These are phyloP conservation scores for Orgyia antiqua DNA, from an alignment of 2,888 invertebrate species.

Conservation along the genomic window DNA sequence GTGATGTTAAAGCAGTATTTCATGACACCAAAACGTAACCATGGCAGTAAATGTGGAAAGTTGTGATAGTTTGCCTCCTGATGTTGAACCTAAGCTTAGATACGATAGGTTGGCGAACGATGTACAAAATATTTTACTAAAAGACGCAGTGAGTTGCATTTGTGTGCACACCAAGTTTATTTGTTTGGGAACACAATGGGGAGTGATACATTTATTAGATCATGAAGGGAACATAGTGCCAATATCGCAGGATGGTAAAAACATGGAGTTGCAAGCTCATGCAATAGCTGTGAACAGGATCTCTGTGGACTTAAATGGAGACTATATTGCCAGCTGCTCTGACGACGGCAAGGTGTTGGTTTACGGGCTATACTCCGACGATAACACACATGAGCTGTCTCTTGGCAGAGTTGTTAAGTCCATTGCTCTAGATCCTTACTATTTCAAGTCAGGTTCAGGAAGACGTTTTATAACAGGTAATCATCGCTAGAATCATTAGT, in stretches of 20 bases:
- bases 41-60: constrained; percentile 67
- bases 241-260: constrained; percentile 76
- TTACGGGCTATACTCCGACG: constrained; percentile 90
- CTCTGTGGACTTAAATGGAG: constrained; percentile 95
- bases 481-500: neutral
- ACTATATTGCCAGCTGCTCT: constrained; percentile 94
- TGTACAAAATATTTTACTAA: constrained; percentile 88
- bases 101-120: constrained; percentile 94
- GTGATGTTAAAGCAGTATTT: constrained; percentile 10
- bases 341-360: constrained; percentile 93
- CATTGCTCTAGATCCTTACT: constrained; percentile 90
- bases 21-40: constrained; percentile 11
- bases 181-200: constrained; percentile 95
- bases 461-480: constrained; percentile 87
- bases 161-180: constrained; percentile 97
- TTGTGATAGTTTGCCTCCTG: constrained; percentile 63
- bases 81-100: constrained; percentile 91
- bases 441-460: constrained; percentile 85
- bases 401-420: constrained; percentile 91
- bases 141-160: constrained; percentile 91
- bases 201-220: constrained; percentile 92
- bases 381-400: constrained; percentile 87
- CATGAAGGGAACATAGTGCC: constrained; percentile 91
- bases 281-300: constrained; percentile 96
- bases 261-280: constrained; percentile 86